Evolutionary conservation across 2,113 vertebrate species (phyloP), one percentile per base, ranked within the genome.

Genomic region (Peucedramus taeniatus): DNA sequence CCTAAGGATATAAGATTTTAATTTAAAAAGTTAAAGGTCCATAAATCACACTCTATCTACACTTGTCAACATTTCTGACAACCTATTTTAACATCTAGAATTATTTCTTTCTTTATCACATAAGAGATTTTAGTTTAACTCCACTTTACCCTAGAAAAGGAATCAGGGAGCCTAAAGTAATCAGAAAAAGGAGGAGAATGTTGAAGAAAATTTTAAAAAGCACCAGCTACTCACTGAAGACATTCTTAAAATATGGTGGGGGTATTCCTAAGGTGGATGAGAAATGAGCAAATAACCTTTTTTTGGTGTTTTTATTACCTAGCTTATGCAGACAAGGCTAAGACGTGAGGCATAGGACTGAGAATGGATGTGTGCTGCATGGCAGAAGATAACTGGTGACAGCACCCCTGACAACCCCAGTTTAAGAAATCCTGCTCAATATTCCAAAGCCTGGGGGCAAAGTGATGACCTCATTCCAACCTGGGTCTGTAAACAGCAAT

Each of bases 1-100:
- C 93, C 96, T 96, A 93, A 96, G 96, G 97, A 97, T 90, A 97
- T 95, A 97, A 97, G 95, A 96, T 97, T 97, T 97, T 98, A 98
- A 98, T 98, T 98, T 93, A 96, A 97, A 96, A 98, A 98, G 94
- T 97, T 97, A 98, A 98, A 61, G 91, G 97, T 97, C 93, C 96
- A 97, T 97, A 96, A 97, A 98, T 97, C 95, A 98, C 93, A 97
- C 96, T 95, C 97, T 97, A 97, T 97, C 97, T 95, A 96, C 88
- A 96, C 97, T 97, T 97, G 97, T 97, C 98, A 98, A 96, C 39
- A 57, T 93, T 97, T 97, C 94, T 98, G 97, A 97, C 97, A 98
- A 94, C 82, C 95, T 91, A 95, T 97, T 98, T 98, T 97, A 98
- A 97, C 97, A 97, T 96, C 93, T 97, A 96, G 94, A 97, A 96